Evolutionary conservation across 2,113 vertebrate genomes (phyloP).

Genomic region (Corapipo altera): DNA sequence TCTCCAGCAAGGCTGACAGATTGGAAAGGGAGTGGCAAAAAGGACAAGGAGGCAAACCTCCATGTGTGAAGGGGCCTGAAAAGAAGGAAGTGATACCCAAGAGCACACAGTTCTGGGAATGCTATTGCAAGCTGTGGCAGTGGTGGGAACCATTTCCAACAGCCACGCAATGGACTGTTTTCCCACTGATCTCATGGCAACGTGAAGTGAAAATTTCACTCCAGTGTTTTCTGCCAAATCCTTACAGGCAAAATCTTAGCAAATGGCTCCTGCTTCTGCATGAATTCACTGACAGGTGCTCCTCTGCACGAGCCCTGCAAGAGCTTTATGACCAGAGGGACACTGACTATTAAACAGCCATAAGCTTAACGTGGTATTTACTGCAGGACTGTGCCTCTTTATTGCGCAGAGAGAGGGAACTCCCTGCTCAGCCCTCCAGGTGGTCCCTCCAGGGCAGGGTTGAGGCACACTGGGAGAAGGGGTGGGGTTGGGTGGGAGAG

Average conservation of each 20-base stretch:
- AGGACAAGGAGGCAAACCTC: background rate
- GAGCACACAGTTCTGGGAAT: background rate
- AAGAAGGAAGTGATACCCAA: background rate
- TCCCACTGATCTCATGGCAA: background rate
- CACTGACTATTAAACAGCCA: background rate
- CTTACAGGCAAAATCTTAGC: background rate
- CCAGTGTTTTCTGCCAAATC: background rate
- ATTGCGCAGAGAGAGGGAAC: background rate
- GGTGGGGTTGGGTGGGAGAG: conserved; percentile 50
- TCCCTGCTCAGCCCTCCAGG: conserved; percentile 66
- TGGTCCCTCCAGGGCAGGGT: conserved; percentile 69
- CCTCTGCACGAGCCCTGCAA: background rate
- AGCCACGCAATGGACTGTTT: background rate
- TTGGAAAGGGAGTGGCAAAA: background rate
- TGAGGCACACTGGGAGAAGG: conserved; percentile 44
- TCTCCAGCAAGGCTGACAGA: background rate
- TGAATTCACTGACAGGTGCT: background rate
- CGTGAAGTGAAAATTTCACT: background rate
- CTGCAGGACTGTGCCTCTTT: background rate
- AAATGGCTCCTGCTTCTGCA: background rate
- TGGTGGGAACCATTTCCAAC: background rate
- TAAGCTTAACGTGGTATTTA: conserved; percentile 1
- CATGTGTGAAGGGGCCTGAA: background rate
- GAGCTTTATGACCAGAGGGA: conserved; percentile 22
- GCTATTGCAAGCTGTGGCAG: background rate